Base-by-base conservation (phyloP, 2,113 vertebrate species). In the Dicaeum eximium region DNA sequence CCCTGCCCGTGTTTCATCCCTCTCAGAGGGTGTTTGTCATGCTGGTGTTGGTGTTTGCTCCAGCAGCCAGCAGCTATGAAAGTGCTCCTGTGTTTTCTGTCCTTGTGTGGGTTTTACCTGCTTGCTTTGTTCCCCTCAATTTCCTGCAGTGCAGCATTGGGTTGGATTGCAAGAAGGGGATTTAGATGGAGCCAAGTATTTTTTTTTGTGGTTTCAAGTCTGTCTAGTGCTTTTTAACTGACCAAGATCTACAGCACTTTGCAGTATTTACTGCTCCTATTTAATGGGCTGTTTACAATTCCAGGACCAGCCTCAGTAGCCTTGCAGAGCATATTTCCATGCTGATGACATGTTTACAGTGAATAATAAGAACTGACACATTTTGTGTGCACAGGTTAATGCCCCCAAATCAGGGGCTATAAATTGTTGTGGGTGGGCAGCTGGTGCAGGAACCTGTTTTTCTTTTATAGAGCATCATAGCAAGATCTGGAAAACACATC, bases 241-340 rank as follows among this genome's bases (percentile, higher is more conserved):
- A 91, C 64, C 69, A 82, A 88, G 75, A 72, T 91, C 70, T 90
- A 86, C 40, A 56, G 54, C 9, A 4, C 92, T 95, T 92, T 73
- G 57, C 64, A 64, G 57, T 67, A 83, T 84, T 97, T 95, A 95
- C 65, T 91, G 92, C 80, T 91, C 67, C 83, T 81, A 15, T 89
- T 97, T 95, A 96, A 94, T 56, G 81, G 87, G 47, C 92, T 94
- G 67, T 91, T 95, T 78, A 93, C 74, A 44, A 17, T 86, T 78
- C 20, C 79, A 89, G 87, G 74, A 89, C 83, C 80, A 74, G 70
- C 80, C 91, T 62, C 83, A 38, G 53, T 23, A 86, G 74, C 75
- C 54, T 90, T 93, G 92, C 30, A 25, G 90, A 60, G 58, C 38
- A 31, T 51, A 60, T 97, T 97, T 96, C 83, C 86, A 71, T 74